Conservation (phyloP, 2,888 invertebrate genomes). For the Amblyjoppa proteus region DNA sequence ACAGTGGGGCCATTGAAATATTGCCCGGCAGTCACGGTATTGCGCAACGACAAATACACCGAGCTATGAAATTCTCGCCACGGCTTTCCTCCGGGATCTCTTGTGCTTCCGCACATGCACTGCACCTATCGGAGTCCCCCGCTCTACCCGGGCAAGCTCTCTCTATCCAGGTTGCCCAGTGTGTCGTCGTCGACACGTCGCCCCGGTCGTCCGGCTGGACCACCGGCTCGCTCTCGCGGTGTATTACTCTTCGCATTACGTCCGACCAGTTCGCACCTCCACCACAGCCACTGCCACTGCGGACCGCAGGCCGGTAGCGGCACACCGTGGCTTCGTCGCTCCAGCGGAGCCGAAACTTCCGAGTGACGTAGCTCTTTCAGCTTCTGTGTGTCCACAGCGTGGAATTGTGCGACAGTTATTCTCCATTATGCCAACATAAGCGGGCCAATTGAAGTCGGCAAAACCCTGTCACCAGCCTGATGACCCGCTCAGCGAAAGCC, state of each 20-base stretch:
- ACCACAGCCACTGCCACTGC: slow-evolving; percentile 33
- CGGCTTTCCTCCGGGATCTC: slow-evolving; percentile 48
- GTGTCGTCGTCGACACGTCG: slow-evolving; percentile 45
- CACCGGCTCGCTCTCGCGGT: slow-evolving; percentile 48
- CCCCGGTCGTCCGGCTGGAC: slow-evolving; percentile 36
- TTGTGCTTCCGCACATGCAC: slow-evolving; percentile 11
- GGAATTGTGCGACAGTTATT: slow-evolving; percentile 5
- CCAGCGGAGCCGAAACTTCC: slow-evolving; percentile 38
- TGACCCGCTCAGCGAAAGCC: neutral
- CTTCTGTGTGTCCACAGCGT: neutral
- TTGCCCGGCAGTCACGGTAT: slow-evolving; percentile 26
- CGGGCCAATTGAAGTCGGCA: neutral
- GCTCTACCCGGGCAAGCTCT: neutral
- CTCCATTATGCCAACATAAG: neutral
- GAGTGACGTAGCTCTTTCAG: slow-evolving; percentile 25
- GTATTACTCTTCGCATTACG: slow-evolving; percentile 62
- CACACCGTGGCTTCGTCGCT: slow-evolving; percentile 36
- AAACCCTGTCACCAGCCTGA: neutral
- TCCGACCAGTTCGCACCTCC: slow-evolving; percentile 53
- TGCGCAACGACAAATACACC: slow-evolving; percentile 40
- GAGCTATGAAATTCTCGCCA: slow-evolving; percentile 43
- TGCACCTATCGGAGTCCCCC: slow-evolving; percentile 27
- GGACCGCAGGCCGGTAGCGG: slow-evolving; percentile 38
- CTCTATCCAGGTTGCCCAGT: neutral
- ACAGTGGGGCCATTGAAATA: slow-evolving; percentile 26